Percentiles rank a stretch among this genome's conserved stretches.
phyloP scores from a whole-genome alignment of 2,888 invertebrate genomes.

The Aethes cnicana region DNA sequence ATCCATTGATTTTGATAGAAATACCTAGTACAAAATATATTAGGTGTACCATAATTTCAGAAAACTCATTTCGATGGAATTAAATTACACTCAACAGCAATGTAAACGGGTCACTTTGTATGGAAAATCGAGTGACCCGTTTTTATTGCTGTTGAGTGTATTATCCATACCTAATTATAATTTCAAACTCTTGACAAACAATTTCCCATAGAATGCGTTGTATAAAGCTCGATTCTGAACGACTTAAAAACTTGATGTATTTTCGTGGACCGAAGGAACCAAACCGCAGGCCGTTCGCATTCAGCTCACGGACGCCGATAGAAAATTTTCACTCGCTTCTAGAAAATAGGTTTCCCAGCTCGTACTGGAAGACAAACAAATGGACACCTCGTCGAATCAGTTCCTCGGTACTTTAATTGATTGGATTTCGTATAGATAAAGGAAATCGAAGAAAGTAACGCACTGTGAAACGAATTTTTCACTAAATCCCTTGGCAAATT shows the following conservation, averaged over 20 bases:
- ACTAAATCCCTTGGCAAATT: background rate
- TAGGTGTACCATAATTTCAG: too few species aligned
- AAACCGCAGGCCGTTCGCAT: constrained; percentile 47
- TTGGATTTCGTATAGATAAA: constrained; percentile 16
- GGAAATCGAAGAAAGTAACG: background rate
- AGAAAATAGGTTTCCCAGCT: constrained; percentile 55
- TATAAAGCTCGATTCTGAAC: constrained; percentile 37
- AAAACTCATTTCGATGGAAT: too few species aligned
- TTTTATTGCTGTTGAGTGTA: too few species aligned
- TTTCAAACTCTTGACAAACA: too few species aligned
- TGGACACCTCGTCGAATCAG: constrained; percentile 19
- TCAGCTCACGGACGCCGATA: constrained; percentile 51
- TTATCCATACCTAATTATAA: too few species aligned
- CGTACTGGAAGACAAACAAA: constrained; percentile 45
- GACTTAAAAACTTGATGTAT: constrained; percentile 40
- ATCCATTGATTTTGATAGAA: too few species aligned
- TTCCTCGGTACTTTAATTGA: constrained; percentile 33
- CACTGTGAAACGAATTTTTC: background rate
- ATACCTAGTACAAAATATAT: too few species aligned
- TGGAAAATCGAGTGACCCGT: too few species aligned
- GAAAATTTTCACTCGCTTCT: constrained; percentile 62
- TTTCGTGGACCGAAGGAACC: constrained; percentile 22
- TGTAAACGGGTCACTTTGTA: too few species aligned
- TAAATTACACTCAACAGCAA: too few species aligned
- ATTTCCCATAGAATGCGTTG: background rate